These are phyloP conservation scores for Odontocolon sp. DNA, from an alignment of 2,888 invertebrate species.

Conservation along the genomic window DNA sequence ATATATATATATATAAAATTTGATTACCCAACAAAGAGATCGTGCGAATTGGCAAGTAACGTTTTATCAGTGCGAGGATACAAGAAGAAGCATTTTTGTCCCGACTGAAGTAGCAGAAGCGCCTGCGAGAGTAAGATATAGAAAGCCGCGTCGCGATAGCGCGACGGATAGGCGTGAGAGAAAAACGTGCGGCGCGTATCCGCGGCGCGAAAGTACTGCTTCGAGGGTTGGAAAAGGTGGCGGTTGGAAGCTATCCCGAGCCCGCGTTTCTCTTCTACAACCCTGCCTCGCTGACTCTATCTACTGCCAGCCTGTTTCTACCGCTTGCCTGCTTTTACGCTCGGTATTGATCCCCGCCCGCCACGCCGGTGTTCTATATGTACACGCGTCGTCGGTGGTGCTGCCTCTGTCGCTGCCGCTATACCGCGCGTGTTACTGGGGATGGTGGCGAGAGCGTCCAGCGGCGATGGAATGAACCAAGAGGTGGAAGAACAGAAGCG, in stretches of 20 bases:
- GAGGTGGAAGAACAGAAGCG: background rate
- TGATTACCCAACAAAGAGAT: constrained; percentile 31
- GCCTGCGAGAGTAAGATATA: background rate
- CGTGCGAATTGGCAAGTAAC: background rate
- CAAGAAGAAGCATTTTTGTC: constrained; percentile 8
- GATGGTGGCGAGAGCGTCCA: background rate
- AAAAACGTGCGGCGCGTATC: constrained; percentile 71
- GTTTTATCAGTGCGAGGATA: background rate
- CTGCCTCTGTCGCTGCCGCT: background rate
- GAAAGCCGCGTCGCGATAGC: constrained; percentile 19
- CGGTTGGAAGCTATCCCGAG: constrained; percentile 25
- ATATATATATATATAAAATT: background rate
- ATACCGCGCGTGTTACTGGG: constrained; percentile 22
- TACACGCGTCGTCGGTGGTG: constrained; percentile 14
- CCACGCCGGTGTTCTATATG: constrained; percentile 46
- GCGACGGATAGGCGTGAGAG: constrained; percentile 37
- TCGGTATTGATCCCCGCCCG: constrained; percentile 52
- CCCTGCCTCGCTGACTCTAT: constrained; percentile 23
- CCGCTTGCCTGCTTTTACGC: constrained; percentile 34
- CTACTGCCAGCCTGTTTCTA: constrained; percentile 33
- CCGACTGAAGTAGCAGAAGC: background rate
- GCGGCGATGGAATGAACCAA: background rate
- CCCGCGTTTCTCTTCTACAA: constrained; percentile 7
- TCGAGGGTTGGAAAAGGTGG: constrained; percentile 64
- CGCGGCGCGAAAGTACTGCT: constrained; percentile 76